Conservation (phyloP, 2,113 vertebrate genomes). For the Rhinichthys klamathensis region DNA sequence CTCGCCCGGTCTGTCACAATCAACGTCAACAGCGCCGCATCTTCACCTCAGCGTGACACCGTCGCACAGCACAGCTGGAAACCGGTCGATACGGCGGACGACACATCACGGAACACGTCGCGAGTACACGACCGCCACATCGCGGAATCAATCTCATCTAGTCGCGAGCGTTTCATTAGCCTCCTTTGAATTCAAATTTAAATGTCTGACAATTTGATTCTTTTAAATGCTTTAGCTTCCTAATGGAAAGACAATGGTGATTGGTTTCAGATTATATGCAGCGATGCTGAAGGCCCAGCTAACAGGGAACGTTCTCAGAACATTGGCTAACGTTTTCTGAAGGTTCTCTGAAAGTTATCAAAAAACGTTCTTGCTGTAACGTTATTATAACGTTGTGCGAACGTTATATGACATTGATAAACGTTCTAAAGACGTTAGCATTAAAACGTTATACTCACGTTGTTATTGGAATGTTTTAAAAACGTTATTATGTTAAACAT, state of each 20-base stretch:
- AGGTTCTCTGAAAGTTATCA: no score
- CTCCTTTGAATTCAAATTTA: constrained; percentile 15
- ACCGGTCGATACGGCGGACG: not conserved
- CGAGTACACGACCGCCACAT: not conserved
- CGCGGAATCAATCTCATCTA: not conserved
- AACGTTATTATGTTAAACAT: no score
- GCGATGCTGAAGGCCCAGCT: constrained; percentile 56
- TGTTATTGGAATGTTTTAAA: no score
- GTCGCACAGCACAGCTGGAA: not conserved
- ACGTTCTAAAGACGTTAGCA: no score
- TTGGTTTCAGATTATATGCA: constrained; percentile 70
- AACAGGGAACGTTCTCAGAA: no score
- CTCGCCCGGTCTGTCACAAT: constrained; percentile 31
- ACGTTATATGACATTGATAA: no score
- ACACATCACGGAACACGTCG: not conserved
- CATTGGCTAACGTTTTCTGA: no score
- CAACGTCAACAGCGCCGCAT: constrained; percentile 31
- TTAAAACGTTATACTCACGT: no score
- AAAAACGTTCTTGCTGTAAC: no score
- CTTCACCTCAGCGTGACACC: constrained; percentile 9
- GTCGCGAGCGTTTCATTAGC: not conserved
- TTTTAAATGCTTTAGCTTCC: not conserved
- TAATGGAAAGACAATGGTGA: constrained; percentile 59
- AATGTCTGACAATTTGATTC: not conserved
- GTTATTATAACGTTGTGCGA: no score